These are phyloP conservation scores for Psephotus haematonotus DNA, from an alignment of 2,113 vertebrate species.

Conservation along the genomic window DNA sequence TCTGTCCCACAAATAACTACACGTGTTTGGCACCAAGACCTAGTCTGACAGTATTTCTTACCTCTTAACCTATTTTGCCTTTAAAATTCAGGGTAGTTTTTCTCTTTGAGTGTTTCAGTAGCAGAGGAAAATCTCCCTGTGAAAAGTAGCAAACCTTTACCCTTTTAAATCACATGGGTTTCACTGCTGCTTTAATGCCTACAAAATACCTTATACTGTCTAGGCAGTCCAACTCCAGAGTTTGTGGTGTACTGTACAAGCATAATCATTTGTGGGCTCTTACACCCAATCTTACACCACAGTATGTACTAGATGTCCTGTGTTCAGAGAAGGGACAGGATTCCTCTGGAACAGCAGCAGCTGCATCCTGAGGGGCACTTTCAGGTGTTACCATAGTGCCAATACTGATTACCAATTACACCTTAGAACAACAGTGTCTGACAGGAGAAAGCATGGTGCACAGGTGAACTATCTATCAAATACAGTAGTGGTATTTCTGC, in stretches of 20 bases:
- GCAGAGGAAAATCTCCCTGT: not conserved
- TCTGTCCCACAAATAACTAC: not conserved
- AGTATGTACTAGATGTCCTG: not conserved
- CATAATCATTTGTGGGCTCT: not conserved
- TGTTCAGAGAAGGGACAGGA: not conserved
- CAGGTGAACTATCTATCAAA: not conserved
- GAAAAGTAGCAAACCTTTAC: not conserved
- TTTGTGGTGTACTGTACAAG: not conserved
- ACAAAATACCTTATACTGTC: not conserved
- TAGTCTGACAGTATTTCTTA: not conserved
- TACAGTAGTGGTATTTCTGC: not conserved
- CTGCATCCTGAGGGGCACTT: not conserved
- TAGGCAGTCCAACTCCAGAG: not conserved
- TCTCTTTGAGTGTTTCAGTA: not conserved
- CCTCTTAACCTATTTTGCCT: not conserved
- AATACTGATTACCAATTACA: not conserved
- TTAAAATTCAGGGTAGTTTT: not conserved
- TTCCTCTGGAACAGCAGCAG: not conserved
- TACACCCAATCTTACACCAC: not conserved
- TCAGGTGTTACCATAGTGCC: not conserved
- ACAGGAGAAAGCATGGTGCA: not conserved
- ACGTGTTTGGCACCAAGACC: fast-evolving
- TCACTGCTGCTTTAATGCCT: not conserved
- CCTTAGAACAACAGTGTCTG: not conserved
- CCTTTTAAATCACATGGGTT: not conserved